Evolutionary conservation across 2,888 invertebrate genomes (phyloP).

Genomic region (Gonocerus acuteangulatus): DNA sequence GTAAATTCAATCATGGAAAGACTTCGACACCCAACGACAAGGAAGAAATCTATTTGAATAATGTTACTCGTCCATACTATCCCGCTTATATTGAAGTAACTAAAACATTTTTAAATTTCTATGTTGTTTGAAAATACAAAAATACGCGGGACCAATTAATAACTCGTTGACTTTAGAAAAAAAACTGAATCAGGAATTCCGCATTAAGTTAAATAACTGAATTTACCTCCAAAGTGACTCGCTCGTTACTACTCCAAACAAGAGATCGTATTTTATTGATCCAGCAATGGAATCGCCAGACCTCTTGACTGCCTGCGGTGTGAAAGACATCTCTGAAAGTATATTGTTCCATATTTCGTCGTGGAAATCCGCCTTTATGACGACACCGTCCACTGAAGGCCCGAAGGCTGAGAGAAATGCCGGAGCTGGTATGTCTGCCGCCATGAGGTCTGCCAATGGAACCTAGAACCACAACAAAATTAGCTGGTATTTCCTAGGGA

Average conservation of each 20-base stretch:
- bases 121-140: no score
- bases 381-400: constrained; percentile 72
- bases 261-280: constrained; percentile 65
- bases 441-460: constrained; percentile 63
- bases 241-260: constrained; percentile 85
- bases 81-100: no score
- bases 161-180: no score
- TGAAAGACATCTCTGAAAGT: constrained; percentile 51
- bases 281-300: constrained; percentile 50
- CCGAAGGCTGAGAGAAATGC: constrained; percentile 82
- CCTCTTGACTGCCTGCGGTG: constrained; percentile 45
- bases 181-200: no score
- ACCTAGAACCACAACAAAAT: constrained; percentile 39
- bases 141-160: no score
- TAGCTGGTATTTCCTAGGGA: background rate
- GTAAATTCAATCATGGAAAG: no score
- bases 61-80: no score
- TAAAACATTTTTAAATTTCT: no score
- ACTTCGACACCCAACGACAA: no score
- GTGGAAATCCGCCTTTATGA: constrained; percentile 79
- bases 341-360: constrained; percentile 68
- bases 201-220: no score
- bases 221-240: constrained; percentile 78
- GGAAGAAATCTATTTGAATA: no score
- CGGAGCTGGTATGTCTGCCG: constrained; percentile 68